Conservation (phyloP, 2,113 vertebrate species). For the Ptychochromis oligacanthus region DNA sequence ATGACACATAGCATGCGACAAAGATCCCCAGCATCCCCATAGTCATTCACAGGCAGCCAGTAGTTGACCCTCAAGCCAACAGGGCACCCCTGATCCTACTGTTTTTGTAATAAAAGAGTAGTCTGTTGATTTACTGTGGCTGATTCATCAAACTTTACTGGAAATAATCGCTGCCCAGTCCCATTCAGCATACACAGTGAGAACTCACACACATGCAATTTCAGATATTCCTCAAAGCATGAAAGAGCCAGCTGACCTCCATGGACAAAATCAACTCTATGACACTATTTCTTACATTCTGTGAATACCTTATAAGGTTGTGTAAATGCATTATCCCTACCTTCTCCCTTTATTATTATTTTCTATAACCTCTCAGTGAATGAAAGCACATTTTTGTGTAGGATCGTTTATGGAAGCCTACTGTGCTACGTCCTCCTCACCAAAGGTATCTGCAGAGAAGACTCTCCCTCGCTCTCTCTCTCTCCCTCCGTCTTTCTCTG, state of each 20-base stretch:
- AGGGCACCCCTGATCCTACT: neutral
- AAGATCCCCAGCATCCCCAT: neutral
- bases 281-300: slow-evolving; percentile 6
- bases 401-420: slow-evolving; percentile 55
- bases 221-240: slow-evolving; percentile 29
- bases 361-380: slow-evolving; percentile 56
- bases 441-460: slow-evolving; percentile 68
- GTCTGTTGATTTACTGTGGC: slow-evolving; percentile 2
- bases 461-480: slow-evolving; percentile 12
- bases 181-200: neutral
- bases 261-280: slow-evolving; percentile 45
- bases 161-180: neutral
- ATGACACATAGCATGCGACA: neutral
- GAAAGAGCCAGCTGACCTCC: slow-evolving; percentile 52
- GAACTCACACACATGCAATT: slow-evolving; percentile 3
- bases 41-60: neutral
- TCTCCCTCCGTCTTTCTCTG: slow-evolving; percentile 46
- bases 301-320: slow-evolving; percentile 36
- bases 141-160: slow-evolving; percentile 10
- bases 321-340: slow-evolving; percentile 51
- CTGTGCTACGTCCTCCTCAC: slow-evolving; percentile 49
- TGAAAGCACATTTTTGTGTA: slow-evolving; percentile 54
- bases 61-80: neutral
- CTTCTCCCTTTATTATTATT: slow-evolving; percentile 62
- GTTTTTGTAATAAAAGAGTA: neutral